phyloP scores from a whole-genome alignment of 2,797 vertebrate genomes.

The Podarcis lilfordi region DNA sequence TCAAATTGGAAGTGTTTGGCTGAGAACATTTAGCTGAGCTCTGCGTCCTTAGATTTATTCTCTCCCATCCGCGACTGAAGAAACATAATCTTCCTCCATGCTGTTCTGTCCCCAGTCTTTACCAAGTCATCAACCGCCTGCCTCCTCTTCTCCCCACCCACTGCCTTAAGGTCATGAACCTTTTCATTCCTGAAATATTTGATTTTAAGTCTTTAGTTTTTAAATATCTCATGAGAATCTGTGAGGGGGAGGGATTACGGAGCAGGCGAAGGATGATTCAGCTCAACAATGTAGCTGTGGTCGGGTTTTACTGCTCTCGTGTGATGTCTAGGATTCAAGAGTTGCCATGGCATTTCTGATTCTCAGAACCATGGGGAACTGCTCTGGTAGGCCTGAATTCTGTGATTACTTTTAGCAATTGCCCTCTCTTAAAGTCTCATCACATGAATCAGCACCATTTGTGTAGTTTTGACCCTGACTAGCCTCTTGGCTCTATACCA shows the following conservation, averaged over 20 bases:
- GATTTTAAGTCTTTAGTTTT: not conserved
- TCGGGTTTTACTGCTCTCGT: not conserved
- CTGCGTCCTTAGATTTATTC: not conserved
- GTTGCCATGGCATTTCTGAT: not conserved
- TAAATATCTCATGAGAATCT: constrained; percentile 9
- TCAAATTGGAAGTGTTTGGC: not conserved
- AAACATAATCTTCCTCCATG: not conserved
- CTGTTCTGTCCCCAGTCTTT: not conserved
- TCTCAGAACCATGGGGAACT: not conserved
- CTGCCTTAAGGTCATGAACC: not conserved
- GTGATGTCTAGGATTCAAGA: not conserved
- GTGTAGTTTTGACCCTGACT: not conserved
- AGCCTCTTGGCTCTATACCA: not conserved
- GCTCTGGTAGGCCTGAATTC: not conserved
- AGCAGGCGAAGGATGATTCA: not conserved
- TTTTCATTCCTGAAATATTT: constrained; percentile 19
- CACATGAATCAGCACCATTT: not conserved
- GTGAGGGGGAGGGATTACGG: not conserved
- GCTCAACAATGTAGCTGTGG: not conserved
- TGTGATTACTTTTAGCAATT: not conserved
- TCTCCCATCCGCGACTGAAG: not conserved
- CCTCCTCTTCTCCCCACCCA: not conserved
- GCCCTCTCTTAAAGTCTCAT: not conserved
- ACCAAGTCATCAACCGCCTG: not conserved
- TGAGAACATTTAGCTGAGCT: not conserved